These are phyloP conservation scores for Drosophila silvestris DNA, from an alignment of 2,888 invertebrate species.

Conservation along the genomic window DNA sequence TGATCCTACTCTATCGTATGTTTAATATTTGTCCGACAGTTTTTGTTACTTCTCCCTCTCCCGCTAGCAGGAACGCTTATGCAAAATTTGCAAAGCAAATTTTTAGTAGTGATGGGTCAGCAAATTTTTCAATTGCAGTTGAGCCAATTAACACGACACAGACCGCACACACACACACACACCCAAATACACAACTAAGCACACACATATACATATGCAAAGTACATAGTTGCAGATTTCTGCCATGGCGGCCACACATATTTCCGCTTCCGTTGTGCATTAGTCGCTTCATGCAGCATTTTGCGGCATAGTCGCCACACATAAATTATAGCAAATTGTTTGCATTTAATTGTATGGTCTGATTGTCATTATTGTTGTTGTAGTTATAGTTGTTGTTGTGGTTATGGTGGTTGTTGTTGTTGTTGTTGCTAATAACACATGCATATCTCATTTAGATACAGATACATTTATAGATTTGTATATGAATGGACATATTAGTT, in stretches of 20 bases:
- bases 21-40: background rate
- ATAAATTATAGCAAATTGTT: slow-evolving; percentile 81
- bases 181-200: background rate
- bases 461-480: slow-evolving; percentile 6
- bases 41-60: slow-evolving; percentile 1
- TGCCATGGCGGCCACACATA: slow-evolving; percentile 65
- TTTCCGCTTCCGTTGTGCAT: slow-evolving; percentile 80
- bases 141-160: slow-evolving; percentile 50
- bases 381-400: slow-evolving; percentile 10
- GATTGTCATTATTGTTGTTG: slow-evolving; percentile 30
- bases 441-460: slow-evolving; percentile 49
- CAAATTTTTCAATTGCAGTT: slow-evolving; percentile 52
- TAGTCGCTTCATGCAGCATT: slow-evolving; percentile 63
- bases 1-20: background rate
- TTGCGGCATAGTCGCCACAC: slow-evolving; percentile 59
- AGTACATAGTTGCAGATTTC: slow-evolving; percentile 8
- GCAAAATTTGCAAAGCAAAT: slow-evolving; percentile 66
- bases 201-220: slow-evolving; percentile 1
- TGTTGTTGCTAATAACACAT: slow-evolving; percentile 41
- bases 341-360: slow-evolving; percentile 75
- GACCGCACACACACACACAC: background rate
- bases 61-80: background rate
- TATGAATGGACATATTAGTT: background rate
- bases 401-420: slow-evolving; percentile 6
- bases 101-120: slow-evolving; percentile 50